Conservation (phyloP, 2,113 vertebrate species). For the Malurus alboscapulatus region DNA sequence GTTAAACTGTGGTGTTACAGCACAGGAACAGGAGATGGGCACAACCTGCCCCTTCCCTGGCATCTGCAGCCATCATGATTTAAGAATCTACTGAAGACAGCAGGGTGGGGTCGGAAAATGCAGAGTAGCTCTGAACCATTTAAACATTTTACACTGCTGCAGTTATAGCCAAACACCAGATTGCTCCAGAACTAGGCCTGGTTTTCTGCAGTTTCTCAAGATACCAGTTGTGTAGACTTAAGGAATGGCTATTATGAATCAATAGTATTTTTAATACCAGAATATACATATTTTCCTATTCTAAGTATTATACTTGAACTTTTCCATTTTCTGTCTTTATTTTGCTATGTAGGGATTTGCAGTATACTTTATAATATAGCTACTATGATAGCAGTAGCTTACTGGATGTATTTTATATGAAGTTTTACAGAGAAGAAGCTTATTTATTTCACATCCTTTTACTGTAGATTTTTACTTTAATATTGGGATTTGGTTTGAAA, state of each 20-base stretch:
- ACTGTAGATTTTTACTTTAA: conserved; percentile 22
- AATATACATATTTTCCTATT: background rate
- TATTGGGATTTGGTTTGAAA: background rate
- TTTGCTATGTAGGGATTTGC: background rate
- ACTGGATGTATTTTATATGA: background rate
- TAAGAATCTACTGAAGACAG: background rate
- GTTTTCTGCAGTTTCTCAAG: background rate
- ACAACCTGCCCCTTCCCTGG: background rate
- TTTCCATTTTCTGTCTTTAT: background rate
- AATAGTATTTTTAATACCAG: background rate
- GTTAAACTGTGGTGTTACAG: background rate
- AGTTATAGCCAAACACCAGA: background rate
- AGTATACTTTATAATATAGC: background rate
- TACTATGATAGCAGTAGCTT: background rate
- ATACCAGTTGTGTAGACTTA: background rate
- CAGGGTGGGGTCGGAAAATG: background rate
- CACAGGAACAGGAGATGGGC: background rate
- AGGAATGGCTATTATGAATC: background rate
- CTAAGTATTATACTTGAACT: background rate
- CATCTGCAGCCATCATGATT: background rate
- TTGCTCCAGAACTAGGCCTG: background rate
- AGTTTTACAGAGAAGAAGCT: background rate
- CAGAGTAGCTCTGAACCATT: background rate
- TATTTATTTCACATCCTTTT: conserved; percentile 14
- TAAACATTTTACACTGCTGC: background rate